A percentile compares a stretch with the other conserved stretches of the same genome.
Evolutionary conservation across 1,140 invertebrate genomes (phyloP).

Genomic region (Brachionus plicatilis): DNA sequence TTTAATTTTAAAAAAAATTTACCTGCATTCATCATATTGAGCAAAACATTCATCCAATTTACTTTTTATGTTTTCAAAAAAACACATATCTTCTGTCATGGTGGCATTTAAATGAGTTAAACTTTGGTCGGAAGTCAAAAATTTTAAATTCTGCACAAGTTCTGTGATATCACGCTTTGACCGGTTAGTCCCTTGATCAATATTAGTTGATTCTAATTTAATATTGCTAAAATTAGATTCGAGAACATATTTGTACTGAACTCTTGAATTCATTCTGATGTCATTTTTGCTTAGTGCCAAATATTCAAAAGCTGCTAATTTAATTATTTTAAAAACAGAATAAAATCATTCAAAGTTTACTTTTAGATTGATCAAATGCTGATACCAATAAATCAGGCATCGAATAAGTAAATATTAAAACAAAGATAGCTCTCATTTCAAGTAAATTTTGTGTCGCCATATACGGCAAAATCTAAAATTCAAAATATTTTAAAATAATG

Average conservation of each 20-base stretch:
- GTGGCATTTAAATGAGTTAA: background rate
- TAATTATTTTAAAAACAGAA: background rate
- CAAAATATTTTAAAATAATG: background rate
- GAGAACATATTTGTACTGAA: conserved; percentile 8
- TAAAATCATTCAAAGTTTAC: background rate
- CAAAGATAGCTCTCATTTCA: background rate
- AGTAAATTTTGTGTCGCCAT: background rate
- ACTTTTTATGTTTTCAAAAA: background rate
- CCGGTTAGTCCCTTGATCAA: background rate
- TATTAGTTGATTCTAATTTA: background rate
- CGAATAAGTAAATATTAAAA: background rate
- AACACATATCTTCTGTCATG: background rate
- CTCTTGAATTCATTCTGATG: background rate
- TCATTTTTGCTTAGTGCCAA: background rate
- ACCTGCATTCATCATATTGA: conserved; percentile 8
- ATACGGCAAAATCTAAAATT: background rate
- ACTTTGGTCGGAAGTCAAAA: background rate
- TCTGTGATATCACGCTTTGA: background rate
- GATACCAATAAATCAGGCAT: background rate
- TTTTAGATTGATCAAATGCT: background rate
- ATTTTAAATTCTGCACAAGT: background rate
- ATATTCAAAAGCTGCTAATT: background rate
- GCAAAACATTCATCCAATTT: conserved; percentile 33
- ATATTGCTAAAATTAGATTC: background rate
- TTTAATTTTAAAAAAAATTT: too few species aligned